Percentiles rank a stretch among this genome's conserved stretches.
Evolutionary conservation across 2,113 vertebrate species (phyloP).

Genomic region (Myodes glareolus): DNA sequence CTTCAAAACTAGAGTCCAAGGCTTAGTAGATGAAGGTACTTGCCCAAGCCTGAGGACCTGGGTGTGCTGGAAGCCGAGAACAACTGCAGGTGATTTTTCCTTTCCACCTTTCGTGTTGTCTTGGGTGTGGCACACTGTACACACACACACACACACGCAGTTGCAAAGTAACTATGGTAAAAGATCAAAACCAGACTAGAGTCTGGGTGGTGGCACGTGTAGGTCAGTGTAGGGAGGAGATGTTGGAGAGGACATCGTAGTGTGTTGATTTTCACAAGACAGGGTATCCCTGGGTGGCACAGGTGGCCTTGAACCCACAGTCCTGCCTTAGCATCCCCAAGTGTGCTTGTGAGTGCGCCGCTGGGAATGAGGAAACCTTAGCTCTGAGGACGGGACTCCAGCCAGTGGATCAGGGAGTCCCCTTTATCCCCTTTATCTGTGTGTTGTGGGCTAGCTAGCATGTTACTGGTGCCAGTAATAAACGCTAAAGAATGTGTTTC

Average conservation of each 20-base stretch:
- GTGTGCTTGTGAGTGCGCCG: background rate
- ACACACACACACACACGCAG: background rate
- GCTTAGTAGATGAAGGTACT: background rate
- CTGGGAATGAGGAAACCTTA: background rate
- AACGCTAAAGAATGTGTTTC: background rate
- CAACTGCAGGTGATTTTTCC: background rate
- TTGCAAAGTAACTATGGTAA: background rate
- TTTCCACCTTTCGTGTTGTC: fast-evolving
- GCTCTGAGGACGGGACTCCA: background rate
- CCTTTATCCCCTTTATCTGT: background rate
- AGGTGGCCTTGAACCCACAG: background rate
- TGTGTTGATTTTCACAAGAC: background rate
- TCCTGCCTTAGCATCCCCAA: background rate
- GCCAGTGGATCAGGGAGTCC: background rate
- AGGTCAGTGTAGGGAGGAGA: background rate
- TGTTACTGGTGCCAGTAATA: background rate
- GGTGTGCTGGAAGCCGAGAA: background rate
- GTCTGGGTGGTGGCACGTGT: background rate
- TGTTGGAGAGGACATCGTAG: background rate
- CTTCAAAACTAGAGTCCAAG: background rate
- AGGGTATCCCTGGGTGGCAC: background rate
- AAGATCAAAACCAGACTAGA: background rate
- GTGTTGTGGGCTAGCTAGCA: background rate
- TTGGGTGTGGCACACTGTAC: background rate
- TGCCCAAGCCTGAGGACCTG: background rate